Percentiles rank a stretch among this genome's conserved stretches.
Conservation (phyloP, 2,797 vertebrate species). For the Siniperca obscura region DNA sequence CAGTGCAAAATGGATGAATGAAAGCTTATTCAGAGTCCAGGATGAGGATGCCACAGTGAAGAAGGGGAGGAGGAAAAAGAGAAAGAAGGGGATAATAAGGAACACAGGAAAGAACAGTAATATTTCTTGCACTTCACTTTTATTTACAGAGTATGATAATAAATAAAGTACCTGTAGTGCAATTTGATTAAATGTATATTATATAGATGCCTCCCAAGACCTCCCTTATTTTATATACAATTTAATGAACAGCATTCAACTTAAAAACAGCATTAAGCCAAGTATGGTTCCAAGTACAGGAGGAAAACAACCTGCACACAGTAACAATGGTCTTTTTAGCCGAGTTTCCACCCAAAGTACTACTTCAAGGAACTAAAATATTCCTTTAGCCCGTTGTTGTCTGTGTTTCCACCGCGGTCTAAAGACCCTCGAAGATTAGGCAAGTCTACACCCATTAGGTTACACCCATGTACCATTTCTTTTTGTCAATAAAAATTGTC, state of each 20-base stretch:
- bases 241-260: constrained; percentile 2
- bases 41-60: constrained; percentile 6
- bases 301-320: constrained; percentile 34
- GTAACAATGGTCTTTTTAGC: constrained; percentile 43
- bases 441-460: too few relatives aligned
- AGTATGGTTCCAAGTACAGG: constrained; percentile 7
- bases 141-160: too few relatives aligned
- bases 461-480: too few relatives aligned
- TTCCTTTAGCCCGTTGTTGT: too few relatives aligned
- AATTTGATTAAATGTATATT: background rate
- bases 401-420: too few relatives aligned
- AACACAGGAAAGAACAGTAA: background rate
- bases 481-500: too few relatives aligned
- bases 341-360: too few relatives aligned
- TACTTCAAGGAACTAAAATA: too few relatives aligned
- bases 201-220: background rate
- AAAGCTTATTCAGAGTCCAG: background rate
- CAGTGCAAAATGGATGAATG: background rate
- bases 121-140: background rate
- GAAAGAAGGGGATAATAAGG: background rate
- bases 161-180: background rate
- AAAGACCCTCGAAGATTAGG: too few relatives aligned
- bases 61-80: background rate
- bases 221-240: background rate
- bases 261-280: constrained; percentile 2